phyloP scores from a whole-genome alignment of 1,140 invertebrate genomes.

The Pseudomyrmex pallidus region DNA sequence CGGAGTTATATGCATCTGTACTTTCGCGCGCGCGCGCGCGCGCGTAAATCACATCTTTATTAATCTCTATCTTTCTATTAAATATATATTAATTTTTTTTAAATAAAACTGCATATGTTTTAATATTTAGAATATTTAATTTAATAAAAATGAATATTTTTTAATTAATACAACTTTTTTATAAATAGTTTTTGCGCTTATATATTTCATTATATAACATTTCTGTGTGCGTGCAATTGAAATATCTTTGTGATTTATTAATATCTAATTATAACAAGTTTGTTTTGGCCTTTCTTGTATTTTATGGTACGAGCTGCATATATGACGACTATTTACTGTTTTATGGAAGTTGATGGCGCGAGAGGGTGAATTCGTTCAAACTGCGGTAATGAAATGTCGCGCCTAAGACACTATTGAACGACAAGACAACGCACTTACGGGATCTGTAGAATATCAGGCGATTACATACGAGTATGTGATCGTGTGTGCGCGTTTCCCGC shows the following conservation, averaged over 20 bases:
- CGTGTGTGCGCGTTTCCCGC: constrained; percentile 15
- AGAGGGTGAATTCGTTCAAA: constrained; percentile 68
- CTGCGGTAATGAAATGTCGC: constrained; percentile 77
- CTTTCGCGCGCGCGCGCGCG: background rate
- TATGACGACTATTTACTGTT: constrained; percentile 53
- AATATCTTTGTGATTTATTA: no score
- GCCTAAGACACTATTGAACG: constrained; percentile 75
- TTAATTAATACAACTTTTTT: no score
- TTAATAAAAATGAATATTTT: no score
- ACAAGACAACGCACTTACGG: constrained; percentile 83
- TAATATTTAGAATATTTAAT: no score
- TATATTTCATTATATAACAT: no score
- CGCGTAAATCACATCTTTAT: background rate
- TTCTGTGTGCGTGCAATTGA: no score
- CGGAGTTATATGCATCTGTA: background rate
- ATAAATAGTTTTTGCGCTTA: no score
- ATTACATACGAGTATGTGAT: constrained; percentile 20
- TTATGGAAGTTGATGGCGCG: constrained; percentile 57
- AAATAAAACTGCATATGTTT: background rate
- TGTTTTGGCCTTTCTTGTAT: background rate
- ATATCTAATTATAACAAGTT: constrained; percentile 5
- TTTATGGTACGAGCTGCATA: constrained; percentile 33
- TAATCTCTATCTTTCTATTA: constrained; percentile 15
- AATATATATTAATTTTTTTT: constrained; percentile 1
- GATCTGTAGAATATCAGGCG: constrained; percentile 66